phyloP scores from a whole-genome alignment of 2,888 invertebrate genomes.

The Halictus quadricinctus region DNA sequence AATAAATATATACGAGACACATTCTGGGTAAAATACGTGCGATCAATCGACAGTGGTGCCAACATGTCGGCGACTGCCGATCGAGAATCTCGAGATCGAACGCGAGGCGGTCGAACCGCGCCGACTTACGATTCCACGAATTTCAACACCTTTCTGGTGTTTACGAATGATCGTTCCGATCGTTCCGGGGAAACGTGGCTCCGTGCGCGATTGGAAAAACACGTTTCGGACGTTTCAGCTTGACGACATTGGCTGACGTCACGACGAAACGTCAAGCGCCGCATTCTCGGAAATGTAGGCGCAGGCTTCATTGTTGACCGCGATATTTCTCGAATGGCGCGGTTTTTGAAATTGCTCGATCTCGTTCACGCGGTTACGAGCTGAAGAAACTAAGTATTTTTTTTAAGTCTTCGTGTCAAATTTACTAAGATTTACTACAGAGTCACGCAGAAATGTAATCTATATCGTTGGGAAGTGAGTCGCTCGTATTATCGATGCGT shows the following conservation, averaged over 20 bases:
- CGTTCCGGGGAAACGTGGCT: neutral
- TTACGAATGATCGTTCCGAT: neutral
- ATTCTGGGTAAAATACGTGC: constrained; percentile 75
- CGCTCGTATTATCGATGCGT: neutral
- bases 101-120: neutral
- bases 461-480: neutral
- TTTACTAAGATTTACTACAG: neutral
- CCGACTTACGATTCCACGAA: neutral
- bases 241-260: constrained; percentile 69
- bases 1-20: constrained; percentile 69
- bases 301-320: constrained; percentile 50
- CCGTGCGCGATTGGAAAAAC: neutral
- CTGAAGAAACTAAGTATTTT: neutral
- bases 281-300: constrained; percentile 70
- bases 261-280: constrained; percentile 64
- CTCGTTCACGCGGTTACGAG: neutral
- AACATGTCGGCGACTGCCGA: constrained; percentile 57
- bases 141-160: neutral
- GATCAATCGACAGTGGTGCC: constrained; percentile 77
- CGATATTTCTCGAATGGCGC: constrained; percentile 44
- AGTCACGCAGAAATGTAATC: neutral
- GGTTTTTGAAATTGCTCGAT: constrained; percentile 43
- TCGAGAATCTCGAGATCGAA: constrained; percentile 7
- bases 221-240: constrained; percentile 30
- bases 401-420: neutral